Percentiles rank a stretch among this genome's conserved stretches.
Evolutionary conservation across 92 coral and sea anemone genomes (phyloP).

Genomic region (Anthopleura xanthogrammica): DNA sequence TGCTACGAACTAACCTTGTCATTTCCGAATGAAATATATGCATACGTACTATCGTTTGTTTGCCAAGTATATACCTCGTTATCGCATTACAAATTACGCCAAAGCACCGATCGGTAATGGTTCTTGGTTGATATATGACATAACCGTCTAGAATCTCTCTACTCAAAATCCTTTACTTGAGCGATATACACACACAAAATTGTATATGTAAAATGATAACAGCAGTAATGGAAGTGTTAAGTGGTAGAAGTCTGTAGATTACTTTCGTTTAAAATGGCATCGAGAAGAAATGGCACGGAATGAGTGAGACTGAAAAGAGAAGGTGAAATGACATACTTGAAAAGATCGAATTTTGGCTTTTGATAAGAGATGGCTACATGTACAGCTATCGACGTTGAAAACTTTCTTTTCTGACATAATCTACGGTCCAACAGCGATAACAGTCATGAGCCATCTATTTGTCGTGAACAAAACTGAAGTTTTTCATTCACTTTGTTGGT

Average conservation of each 20-base stretch:
- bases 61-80: background rate
- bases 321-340: background rate
- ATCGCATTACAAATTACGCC: constrained; percentile 9
- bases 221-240: constrained; percentile 6
- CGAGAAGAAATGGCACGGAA: background rate
- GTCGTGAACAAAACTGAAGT: constrained; percentile 7
- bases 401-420: background rate
- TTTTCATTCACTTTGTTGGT: constrained; percentile 12
- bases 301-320: background rate
- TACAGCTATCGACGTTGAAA: background rate
- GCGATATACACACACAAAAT: background rate
- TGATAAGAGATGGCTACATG: background rate
- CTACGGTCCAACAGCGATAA: constrained; percentile 3
- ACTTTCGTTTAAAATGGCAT: background rate
- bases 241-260: background rate
- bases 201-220: background rate
- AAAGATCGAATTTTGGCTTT: background rate
- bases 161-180: background rate
- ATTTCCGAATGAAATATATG: background rate
- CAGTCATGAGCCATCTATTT: constrained; percentile 1
- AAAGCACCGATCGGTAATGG: background rate
- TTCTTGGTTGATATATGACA: background rate
- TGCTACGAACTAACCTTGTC: too few species aligned
- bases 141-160: background rate
- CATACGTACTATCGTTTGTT: background rate